Conservation (phyloP, 1,140 invertebrate species). For the Macrosteles quadrilineatus region DNA sequence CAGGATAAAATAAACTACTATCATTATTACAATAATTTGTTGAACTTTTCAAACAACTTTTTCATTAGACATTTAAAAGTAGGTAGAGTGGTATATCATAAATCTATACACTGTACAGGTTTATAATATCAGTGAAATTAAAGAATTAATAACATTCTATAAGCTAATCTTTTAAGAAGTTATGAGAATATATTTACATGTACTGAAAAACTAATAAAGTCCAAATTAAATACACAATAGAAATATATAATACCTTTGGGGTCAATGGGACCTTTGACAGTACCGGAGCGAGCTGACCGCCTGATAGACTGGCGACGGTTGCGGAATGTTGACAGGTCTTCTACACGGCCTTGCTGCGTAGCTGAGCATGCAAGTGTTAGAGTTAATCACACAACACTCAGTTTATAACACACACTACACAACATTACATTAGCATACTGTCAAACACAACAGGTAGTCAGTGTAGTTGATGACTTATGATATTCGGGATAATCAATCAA, state of each 20-base stretch:
- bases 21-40: background rate
- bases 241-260: slow-evolving; percentile 57
- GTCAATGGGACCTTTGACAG: slow-evolving; percentile 58
- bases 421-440: background rate
- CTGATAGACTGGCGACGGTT: slow-evolving; percentile 70
- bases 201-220: no score
- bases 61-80: slow-evolving; percentile 31
- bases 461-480: no score
- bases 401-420: background rate
- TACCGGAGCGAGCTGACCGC: slow-evolving; percentile 70
- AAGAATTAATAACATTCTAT: no score
- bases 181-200: no score
- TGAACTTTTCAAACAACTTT: background rate
- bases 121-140: no score
- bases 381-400: slow-evolving; percentile 1
- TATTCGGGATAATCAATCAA: no score
- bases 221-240: no score
- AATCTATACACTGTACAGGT: no score
- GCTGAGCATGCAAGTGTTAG: slow-evolving; percentile 49
- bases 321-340: slow-evolving; percentile 71
- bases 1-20: background rate
- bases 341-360: slow-evolving; percentile 62
- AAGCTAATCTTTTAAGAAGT: no score
- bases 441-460: background rate
- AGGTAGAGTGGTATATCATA: no score